phyloP scores from a whole-genome alignment of 2,113 vertebrate species.

The Circaetus cinerascens region DNA sequence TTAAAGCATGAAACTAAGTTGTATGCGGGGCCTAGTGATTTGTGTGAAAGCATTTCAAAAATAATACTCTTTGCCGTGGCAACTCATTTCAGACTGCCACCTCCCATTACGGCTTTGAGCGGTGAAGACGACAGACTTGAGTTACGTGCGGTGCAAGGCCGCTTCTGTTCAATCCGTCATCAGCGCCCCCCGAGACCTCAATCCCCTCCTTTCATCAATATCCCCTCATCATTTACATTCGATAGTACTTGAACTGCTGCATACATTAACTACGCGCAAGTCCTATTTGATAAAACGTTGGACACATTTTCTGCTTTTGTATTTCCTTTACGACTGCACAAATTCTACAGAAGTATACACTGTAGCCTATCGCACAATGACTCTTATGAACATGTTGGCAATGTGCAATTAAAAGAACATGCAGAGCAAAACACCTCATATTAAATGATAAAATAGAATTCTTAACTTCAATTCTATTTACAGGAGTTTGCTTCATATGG shows the following conservation, averaged over 20 bases:
- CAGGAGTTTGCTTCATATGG: not conserved
- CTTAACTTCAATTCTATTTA: not conserved
- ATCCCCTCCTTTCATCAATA: constrained; percentile 87
- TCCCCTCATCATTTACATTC: constrained; percentile 87
- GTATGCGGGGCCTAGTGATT: constrained; percentile 89
- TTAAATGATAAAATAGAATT: not conserved
- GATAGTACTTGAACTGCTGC: constrained; percentile 74
- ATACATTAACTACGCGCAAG: constrained; percentile 76
- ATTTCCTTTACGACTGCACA: constrained; percentile 29
- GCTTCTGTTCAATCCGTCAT: constrained; percentile 99
- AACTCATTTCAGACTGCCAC: constrained; percentile 99
- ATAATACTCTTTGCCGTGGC: constrained; percentile 95
- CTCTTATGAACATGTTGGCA: not conserved
- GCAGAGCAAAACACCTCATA: not conserved
- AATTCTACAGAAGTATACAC: not conserved
- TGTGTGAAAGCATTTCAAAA: constrained; percentile 99
- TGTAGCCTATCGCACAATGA: not conserved
- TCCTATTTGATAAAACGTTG: constrained; percentile 40
- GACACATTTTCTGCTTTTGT: constrained; percentile 47
- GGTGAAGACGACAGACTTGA: constrained; percentile 90
- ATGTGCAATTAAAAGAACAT: not conserved
- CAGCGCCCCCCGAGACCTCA: constrained; percentile 91
- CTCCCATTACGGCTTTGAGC: constrained; percentile 91
- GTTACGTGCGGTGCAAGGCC: constrained; percentile 78
- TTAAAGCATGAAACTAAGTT: constrained; percentile 95